Base-by-base conservation (phyloP, 2,888 invertebrate genomes). In the Drosophila peninsularis region DNA sequence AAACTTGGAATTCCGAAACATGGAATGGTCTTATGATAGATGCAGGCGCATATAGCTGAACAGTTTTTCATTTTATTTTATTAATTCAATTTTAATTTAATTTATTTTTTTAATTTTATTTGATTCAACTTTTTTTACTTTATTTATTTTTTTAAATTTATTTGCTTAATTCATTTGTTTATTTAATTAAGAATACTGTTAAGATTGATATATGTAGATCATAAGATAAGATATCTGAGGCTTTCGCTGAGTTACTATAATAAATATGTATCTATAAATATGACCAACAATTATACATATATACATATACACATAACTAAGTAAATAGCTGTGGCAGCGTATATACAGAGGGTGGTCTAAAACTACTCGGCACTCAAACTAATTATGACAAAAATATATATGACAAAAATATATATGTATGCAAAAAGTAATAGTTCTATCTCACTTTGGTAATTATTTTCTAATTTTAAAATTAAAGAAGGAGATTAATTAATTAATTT, bases 191-290 rank as follows among this genome's bases (percentile, higher is more conserved):
- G 24, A 9, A 44, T n/a, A 13, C 3, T 10, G n/a, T n/a, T n/a
- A n/a, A n/a, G 10, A 45, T n/a, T 27, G 24, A 45, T 45, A n/a
- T n/a, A n/a, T n/a, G n/a, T 45, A 1, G 14, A 10, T 27, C 10
- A 27, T n/a, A 45, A 7, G 44, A 45, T 45, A n/a, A 45, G 44
- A 45, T 45, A 45, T 27, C 44, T 24, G 5, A n/a, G 10, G 5
- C 24, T 7, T 44, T 24, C 4, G 14, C 24, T 44, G 5, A 44
- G 14, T 24, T 44, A 9, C 44, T 24, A 44, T 7, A 7, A 7
- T 30, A 30, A 1, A 14, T 24, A 24, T 14, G 9, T 44, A 44
- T 44, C 9, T n/a, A 44, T 24, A 14, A 24, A 44, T 30, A 30
- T 30, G 9, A 10, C 30, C 0, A 14, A 24, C 24, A n/a, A 24